Evolutionary conservation across 2,113 vertebrate genomes (phyloP).

Genomic region (Laterallus jamaicensis): DNA sequence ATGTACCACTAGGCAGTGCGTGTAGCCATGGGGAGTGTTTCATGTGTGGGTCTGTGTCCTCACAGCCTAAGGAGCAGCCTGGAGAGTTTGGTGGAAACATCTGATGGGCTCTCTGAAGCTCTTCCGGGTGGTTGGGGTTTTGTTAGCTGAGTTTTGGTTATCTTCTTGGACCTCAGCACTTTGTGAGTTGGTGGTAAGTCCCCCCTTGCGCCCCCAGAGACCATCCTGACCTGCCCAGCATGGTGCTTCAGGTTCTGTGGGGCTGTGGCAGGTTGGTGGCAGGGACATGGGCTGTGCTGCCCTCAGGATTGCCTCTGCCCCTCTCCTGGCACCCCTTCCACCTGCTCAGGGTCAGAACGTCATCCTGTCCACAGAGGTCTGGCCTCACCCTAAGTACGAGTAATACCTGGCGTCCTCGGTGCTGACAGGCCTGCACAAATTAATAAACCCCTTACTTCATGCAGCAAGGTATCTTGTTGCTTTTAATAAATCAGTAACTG

Average conservation of each 20-base stretch:
- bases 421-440: slow-evolving; percentile 42
- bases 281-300: background rate
- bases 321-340: background rate
- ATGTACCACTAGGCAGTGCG: background rate
- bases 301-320: background rate
- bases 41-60: accelerated
- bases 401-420: background rate
- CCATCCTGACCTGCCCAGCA: accelerated
- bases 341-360: background rate
- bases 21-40: accelerated
- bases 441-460: slow-evolving; percentile 41
- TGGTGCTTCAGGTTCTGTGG: accelerated
- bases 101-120: background rate
- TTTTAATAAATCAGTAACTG: slow-evolving; percentile 54
- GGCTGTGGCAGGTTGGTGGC: background rate
- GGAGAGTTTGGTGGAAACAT: accelerated
- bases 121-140: background rate
- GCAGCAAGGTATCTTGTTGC: slow-evolving; percentile 19
- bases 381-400: background rate
- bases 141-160: background rate
- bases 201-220: background rate
- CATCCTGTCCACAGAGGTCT: background rate
- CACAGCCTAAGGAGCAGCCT: background rate
- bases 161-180: background rate
- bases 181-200: background rate